Evolutionary conservation across 2,888 invertebrate genomes (phyloP).

Genomic region (Caenorhabditis virilis): DNA sequence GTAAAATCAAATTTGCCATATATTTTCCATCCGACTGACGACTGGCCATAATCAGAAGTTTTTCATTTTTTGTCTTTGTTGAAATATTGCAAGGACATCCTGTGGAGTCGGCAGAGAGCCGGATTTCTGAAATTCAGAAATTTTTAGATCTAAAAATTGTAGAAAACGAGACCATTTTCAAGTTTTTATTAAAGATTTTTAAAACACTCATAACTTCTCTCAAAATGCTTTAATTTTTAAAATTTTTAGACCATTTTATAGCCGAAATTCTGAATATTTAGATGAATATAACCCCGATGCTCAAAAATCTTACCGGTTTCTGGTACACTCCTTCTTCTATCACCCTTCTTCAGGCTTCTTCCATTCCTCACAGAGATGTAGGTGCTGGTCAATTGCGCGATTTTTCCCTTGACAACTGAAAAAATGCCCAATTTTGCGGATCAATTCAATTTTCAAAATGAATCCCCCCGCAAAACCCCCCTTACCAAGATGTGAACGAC

Average conservation of each 20-base stretch:
- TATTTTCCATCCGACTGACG: slow-evolving; percentile 45
- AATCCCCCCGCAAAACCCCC: neutral
- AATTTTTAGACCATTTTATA: too few relatives aligned
- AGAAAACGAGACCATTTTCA: too few relatives aligned
- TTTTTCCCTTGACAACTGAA: slow-evolving; percentile 61
- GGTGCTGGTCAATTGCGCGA: slow-evolving; percentile 44
- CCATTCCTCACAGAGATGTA: slow-evolving; percentile 55
- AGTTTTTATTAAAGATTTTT: too few relatives aligned
- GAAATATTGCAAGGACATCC: slow-evolving; percentile 46
- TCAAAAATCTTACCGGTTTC: slow-evolving; percentile 32
- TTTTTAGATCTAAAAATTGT: slow-evolving; percentile 3
- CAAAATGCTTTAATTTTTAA: too few relatives aligned
- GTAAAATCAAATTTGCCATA: slow-evolving; percentile 60
- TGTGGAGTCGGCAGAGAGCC: slow-evolving; percentile 24
- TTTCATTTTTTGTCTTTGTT: slow-evolving; percentile 21
- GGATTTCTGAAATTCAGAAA: slow-evolving; percentile 45
- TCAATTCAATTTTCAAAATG: too few relatives aligned
- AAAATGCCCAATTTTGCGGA: slow-evolving; percentile 6
- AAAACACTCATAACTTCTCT: too few relatives aligned
- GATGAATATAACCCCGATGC: too few relatives aligned
- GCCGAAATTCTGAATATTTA: too few relatives aligned
- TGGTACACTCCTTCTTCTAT: slow-evolving; percentile 47
- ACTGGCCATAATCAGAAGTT: slow-evolving; percentile 56
- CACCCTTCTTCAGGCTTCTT: slow-evolving; percentile 57
- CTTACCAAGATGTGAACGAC: slow-evolving; percentile 73